Base-by-base conservation (phyloP, 2,888 invertebrate species). In the Resseliella maxima region DNA sequence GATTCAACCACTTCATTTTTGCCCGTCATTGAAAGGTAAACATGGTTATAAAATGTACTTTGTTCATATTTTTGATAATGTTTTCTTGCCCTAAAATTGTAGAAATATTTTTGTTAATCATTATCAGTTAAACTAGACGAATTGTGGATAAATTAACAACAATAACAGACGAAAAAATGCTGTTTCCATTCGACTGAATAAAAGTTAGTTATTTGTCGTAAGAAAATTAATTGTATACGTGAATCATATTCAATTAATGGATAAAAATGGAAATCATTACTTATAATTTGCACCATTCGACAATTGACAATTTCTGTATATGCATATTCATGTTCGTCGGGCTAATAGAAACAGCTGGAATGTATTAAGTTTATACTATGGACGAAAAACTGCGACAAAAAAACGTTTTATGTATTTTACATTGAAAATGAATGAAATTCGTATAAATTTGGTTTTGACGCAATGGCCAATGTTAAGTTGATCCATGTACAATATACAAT, bases 1-100 rank as follows among this genome's bases (percentile, higher is more conserved):
- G 90, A 91, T 88, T 91, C 90, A 87, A 91, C 91, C 87, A 90
- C 91, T 88, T 90, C 91, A 50, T 91, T 90, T 89, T 88, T 91
- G 87, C 91, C 91, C 86, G 88, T 90, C 87, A 27, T 88, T 86
- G 88, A 87, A 86, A 87, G 87, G 87, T 87, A 81, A 64, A n/a
- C 31, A 31, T 31, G 2, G 6, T 15, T 3, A 85, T 38, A 5
- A 12, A 85, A 54, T 86, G 45, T 59, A 59, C 6, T 59, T 59
- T n/a, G 3, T 59, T 59, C 15, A 24, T 15, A 24, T 59, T 15
- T 50, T 50, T 50, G 6, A 41, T 41, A 41, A 12, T 41, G 41
- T n/a, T n/a, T n/a, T n/a, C n/a, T n/a, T n/a, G n/a, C n/a, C n/a
- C n/a, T n/a, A n/a, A n/a, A n/a, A n/a, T n/a, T n/a, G n/a, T n/a